These are phyloP conservation scores for Spodoptera exigua DNA, from an alignment of 2,888 invertebrate species.

Conservation along the genomic window DNA sequence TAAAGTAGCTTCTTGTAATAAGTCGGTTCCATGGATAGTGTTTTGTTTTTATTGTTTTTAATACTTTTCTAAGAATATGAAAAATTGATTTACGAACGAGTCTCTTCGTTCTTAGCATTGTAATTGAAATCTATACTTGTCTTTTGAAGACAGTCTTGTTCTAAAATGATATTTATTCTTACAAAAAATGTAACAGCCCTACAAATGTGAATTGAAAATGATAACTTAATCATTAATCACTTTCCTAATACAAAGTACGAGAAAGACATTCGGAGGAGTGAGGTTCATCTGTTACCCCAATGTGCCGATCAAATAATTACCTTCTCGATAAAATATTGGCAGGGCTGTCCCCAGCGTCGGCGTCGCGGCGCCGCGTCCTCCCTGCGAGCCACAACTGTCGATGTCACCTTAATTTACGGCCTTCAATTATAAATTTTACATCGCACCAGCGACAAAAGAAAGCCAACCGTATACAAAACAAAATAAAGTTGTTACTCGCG, in stretches of 20 bases:
- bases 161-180: neutral
- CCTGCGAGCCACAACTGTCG: constrained; percentile 87
- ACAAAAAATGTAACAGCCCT: constrained; percentile 9
- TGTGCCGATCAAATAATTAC: constrained; percentile 85
- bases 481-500: constrained; percentile 37
- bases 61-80: too few relatives aligned
- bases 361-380: constrained; percentile 61
- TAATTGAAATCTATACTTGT: too few relatives aligned
- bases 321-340: constrained; percentile 87
- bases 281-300: constrained; percentile 76
- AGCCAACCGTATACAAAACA: constrained; percentile 46
- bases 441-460: constrained; percentile 61
- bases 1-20: too few relatives aligned
- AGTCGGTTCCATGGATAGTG: too few relatives aligned
- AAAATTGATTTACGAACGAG: too few relatives aligned
- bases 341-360: constrained; percentile 69
- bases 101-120: too few relatives aligned
- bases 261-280: constrained; percentile 69
- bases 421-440: constrained; percentile 88
- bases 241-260: constrained; percentile 70
- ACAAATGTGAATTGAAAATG: constrained; percentile 38
- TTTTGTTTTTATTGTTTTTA: too few relatives aligned
- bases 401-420: constrained; percentile 90
- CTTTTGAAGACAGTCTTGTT: neutral
- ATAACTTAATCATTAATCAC: constrained; percentile 70